Base-by-base conservation (phyloP, 2,113 vertebrate genomes). In the Phylloscopus trochiloides region DNA sequence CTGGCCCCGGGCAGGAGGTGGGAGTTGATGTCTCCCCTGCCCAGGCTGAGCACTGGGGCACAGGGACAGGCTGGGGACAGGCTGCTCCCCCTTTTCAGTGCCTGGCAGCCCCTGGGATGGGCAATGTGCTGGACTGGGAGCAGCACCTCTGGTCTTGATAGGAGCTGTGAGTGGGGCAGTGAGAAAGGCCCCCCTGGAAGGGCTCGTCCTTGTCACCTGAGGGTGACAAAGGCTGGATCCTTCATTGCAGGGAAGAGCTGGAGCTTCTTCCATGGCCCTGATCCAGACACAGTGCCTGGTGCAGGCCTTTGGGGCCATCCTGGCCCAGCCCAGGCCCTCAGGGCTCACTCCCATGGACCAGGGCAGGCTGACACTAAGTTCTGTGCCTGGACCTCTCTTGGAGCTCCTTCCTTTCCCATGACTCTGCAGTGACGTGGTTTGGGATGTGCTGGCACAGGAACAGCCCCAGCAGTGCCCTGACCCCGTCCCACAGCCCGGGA, bases 281-380 rank as follows among this genome's bases (percentile, higher is more conserved):
- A 17, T 59, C 25, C 20, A 19, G 36, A 21, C 20, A 26, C 25
- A 12, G 76, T 2, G 15, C 7, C 54, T 3, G 7, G 14, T 7
- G 1, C 28, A 22, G 66, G 19, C 28, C n/a, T 40, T 42, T 3
- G 10, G 28, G 19, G 47, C 40, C 25, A 10, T 25, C 9, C 34
- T 34, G 34, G 34, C 34, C 34, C 34, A 34, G 34, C 34, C 34
- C 50, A 59, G 59, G 15, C 6, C 48, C 3, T 3, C 8, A 5
- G 42, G 19, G 20, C 81, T 78, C 0, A 0, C 38, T 61, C 36
- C n/a, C 47, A 2, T 12, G 34, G 47, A 11, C 32, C 65, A 24
- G 38, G 28, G 28, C 57, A 66, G 54, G 36, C 18, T 29, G 2
- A 9, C 12, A 7, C 0, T 0, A 14, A 3, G 4, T 9, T 54